These are phyloP conservation scores for Drosophila melanosoma DNA, from an alignment of 2,888 invertebrate genomes.

Conservation along the genomic window DNA sequence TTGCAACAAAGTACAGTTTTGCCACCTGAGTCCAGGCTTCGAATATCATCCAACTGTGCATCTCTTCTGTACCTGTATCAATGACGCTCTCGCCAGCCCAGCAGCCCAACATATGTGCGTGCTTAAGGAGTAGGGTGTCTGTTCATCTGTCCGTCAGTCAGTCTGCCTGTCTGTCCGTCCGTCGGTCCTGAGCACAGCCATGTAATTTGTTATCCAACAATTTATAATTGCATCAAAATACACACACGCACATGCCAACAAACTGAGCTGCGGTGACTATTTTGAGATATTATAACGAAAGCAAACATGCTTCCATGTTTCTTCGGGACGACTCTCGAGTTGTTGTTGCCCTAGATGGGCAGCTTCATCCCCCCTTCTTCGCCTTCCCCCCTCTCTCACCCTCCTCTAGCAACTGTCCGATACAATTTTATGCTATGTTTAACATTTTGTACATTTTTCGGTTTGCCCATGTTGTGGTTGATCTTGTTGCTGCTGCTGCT, in stretches of 20 bases:
- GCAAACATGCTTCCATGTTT: slow-evolving; percentile 60
- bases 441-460: slow-evolving; percentile 74
- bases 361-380: not conserved
- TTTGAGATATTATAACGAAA: slow-evolving; percentile 57
- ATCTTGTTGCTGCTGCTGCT: slow-evolving; percentile 41
- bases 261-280: slow-evolving; percentile 34
- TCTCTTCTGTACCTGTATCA: slow-evolving; percentile 67
- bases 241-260: slow-evolving; percentile 60
- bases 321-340: slow-evolving; percentile 34
- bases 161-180: slow-evolving; percentile 25
- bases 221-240: slow-evolving; percentile 80
- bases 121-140: slow-evolving; percentile 18
- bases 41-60: slow-evolving; percentile 7
- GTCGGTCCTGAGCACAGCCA: slow-evolving; percentile 50
- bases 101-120: slow-evolving; percentile 66
- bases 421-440: slow-evolving; percentile 78
- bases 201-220: slow-evolving; percentile 80
- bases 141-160: slow-evolving; percentile 21
- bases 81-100: slow-evolving; percentile 50
- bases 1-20: slow-evolving; percentile 52
- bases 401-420: slow-evolving; percentile 62
- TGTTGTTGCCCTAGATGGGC: slow-evolving; percentile 8
- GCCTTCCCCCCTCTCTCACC: not conserved
- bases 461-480: slow-evolving; percentile 40
- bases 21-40: slow-evolving; percentile 50